These are phyloP conservation scores for Edolisoma coerulescens DNA, from an alignment of 2,113 vertebrate species.

Conservation along the genomic window DNA sequence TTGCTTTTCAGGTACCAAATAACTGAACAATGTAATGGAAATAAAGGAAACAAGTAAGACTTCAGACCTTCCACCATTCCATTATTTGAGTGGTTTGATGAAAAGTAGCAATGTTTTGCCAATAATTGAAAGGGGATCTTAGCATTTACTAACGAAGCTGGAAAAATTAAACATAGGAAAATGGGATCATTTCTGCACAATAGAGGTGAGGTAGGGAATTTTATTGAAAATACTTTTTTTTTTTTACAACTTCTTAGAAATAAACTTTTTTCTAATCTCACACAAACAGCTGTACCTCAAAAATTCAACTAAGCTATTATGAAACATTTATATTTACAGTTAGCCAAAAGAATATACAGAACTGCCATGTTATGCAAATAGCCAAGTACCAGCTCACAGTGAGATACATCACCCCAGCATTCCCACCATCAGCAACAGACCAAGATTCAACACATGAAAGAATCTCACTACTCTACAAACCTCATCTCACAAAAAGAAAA, in stretches of 20 bases:
- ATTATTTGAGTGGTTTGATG: not conserved
- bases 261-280: conserved; percentile 67
- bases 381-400: conserved; percentile 66
- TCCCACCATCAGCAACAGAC: conserved; percentile 69
- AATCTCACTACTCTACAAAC: conserved; percentile 69
- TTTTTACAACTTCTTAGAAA: conserved; percentile 63
- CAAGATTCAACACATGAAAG: conserved; percentile 20
- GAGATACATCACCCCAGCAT: conserved; percentile 68
- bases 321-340: conserved; percentile 76
- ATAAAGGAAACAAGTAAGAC: not conserved
- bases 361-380: conserved; percentile 68
- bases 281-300: conserved; percentile 71
- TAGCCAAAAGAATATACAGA: conserved; percentile 71
- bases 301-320: conserved; percentile 74
- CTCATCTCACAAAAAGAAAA: conserved; percentile 63
- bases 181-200: conserved; percentile 52
- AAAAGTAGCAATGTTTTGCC: not conserved
- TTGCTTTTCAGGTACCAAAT: not conserved
- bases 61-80: not conserved
- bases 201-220: conserved; percentile 60
- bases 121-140: not conserved
- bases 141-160: not conserved
- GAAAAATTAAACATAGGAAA: conserved; percentile 6
- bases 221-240: conserved; percentile 65
- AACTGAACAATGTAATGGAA: not conserved